phyloP scores from a whole-genome alignment of 2,113 vertebrate species.

The Vanacampus margaritifer region DNA sequence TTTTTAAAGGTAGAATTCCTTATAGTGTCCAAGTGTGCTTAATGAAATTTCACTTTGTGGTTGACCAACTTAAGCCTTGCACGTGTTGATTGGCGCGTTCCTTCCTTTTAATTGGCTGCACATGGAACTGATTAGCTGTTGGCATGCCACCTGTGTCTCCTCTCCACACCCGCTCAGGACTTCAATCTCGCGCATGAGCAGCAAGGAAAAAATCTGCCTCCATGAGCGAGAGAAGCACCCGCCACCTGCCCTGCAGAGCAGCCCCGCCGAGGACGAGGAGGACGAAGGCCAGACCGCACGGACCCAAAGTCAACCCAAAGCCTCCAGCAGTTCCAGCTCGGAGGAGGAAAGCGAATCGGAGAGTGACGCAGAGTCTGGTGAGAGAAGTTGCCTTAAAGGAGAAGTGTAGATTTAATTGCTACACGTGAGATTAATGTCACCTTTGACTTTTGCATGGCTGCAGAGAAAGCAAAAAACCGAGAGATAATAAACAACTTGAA shows the following conservation, averaged over 20 bases:
- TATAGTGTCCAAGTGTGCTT: neutral
- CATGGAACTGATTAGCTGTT: conserved; percentile 69
- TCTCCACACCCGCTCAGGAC: conserved; percentile 69
- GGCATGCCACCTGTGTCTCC: conserved; percentile 70
- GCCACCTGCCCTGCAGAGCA: conserved; percentile 69
- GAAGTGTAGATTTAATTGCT: neutral
- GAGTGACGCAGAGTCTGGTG: conserved; percentile 75
- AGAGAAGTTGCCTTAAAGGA: conserved; percentile 7
- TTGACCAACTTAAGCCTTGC: neutral
- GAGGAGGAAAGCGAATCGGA: conserved; percentile 78
- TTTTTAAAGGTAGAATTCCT: neutral
- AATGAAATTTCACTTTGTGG: neutral
- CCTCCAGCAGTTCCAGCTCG: conserved; percentile 79
- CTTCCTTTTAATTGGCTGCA: conserved; percentile 70
- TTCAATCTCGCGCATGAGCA: conserved; percentile 83
- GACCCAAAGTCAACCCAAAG: conserved; percentile 59
- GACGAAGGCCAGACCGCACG: conserved; percentile 64
- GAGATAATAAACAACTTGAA: conserved; percentile 83
- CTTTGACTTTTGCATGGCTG: conserved; percentile 9
- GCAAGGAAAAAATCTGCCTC: conserved; percentile 77
- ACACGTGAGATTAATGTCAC: neutral
- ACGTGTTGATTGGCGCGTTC: conserved; percentile 27
- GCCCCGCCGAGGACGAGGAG: conserved; percentile 72
- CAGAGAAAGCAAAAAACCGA: conserved; percentile 80
- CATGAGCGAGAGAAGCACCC: conserved; percentile 77